A percentile compares a stretch with the other conserved stretches of the same genome.
These are phyloP conservation scores for Teleogryllus oceanicus DNA, from an alignment of 2,888 invertebrate genomes.

Conservation along the genomic window DNA sequence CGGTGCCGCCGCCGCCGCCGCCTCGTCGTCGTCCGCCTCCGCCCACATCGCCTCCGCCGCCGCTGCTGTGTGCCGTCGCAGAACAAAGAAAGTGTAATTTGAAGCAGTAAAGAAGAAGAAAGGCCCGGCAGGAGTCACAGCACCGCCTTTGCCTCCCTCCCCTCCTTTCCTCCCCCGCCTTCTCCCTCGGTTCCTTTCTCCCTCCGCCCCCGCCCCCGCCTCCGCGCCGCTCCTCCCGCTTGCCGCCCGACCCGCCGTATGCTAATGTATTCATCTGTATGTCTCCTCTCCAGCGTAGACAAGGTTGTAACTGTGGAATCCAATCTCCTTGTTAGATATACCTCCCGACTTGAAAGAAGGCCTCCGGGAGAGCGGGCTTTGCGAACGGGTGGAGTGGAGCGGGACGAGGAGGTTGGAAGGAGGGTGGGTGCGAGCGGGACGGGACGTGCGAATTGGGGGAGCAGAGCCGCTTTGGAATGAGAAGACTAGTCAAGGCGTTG, in stretches of 20 bases:
- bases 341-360: conserved; percentile 1
- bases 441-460: background rate
- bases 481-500: background rate
- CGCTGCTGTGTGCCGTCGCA: background rate
- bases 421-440: background rate
- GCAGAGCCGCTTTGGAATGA: background rate
- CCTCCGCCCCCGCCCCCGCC: background rate
- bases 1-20: no score
- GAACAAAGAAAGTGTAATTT: conserved; percentile 10
- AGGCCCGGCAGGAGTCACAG: conserved; percentile 18
- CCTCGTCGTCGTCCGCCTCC: background rate
- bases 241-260: background rate
- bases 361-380: background rate
- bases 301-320: conserved; percentile 18
- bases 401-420: background rate
- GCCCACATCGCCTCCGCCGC: background rate
- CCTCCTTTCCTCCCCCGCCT: background rate
- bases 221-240: background rate
- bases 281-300: conserved; percentile 2
- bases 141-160: background rate
- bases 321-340: conserved; percentile 18
- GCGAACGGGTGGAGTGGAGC: background rate
- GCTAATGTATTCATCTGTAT: conserved; percentile 18
- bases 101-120: conserved; percentile 18
- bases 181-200: background rate